Evolutionary conservation across 1,140 invertebrate species (phyloP).

Genomic region (Eciton burchellii): DNA sequence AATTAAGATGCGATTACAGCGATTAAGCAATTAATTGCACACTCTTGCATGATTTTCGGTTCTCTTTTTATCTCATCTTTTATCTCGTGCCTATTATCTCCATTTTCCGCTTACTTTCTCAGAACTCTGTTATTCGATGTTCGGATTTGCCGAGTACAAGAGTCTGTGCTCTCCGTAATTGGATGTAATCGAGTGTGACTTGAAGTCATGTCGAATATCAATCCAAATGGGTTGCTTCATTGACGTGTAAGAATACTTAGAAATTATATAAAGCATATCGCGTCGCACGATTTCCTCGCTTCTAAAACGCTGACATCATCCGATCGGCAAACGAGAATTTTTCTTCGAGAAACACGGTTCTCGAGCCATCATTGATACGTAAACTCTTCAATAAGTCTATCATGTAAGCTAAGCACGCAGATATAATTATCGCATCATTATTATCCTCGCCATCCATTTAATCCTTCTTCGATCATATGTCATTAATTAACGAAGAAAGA

Average conservation of each 20-base stretch:
- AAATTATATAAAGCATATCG: constrained; percentile 39
- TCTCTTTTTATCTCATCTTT: constrained; percentile 11
- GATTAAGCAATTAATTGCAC: constrained; percentile 5
- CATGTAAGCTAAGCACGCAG: background rate
- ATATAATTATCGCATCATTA: background rate
- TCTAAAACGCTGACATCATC: constrained; percentile 3
- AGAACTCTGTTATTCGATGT: too few relatives aligned
- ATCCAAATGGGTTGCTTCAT: background rate
- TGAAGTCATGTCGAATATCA: constrained; percentile 11
- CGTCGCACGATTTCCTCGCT: background rate
- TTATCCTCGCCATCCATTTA: background rate
- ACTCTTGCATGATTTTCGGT: background rate
- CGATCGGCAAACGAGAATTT: constrained; percentile 19
- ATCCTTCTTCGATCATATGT: background rate
- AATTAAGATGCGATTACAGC: background rate
- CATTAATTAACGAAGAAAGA: constrained; percentile 18
- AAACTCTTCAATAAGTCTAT: background rate
- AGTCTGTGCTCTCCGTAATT: background rate
- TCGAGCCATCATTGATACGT: background rate
- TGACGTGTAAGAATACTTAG: constrained; percentile 7
- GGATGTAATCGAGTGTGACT: constrained; percentile 12
- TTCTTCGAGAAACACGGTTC: background rate
- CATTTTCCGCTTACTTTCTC: constrained; percentile 18
- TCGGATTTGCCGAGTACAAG: background rate
- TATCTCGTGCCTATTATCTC: background rate